Evolutionary conservation across 2,113 vertebrate genomes (phyloP).

Genomic region (Neogale vison): DNA sequence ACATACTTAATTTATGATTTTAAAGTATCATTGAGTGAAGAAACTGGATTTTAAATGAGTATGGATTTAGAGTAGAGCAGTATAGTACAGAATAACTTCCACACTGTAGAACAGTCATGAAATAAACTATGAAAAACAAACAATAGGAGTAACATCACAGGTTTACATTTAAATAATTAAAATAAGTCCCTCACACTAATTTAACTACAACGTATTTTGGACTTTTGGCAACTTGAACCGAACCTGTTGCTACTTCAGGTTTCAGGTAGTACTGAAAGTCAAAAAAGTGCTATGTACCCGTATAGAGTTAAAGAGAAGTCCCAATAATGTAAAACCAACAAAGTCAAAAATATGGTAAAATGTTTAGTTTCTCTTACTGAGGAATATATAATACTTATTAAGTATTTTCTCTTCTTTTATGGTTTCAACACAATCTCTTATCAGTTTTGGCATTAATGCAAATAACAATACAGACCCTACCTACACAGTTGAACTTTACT

Average conservation of each 20-base stretch:
- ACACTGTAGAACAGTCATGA: not conserved
- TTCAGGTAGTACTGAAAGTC: not conserved
- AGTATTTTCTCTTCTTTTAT: not conserved
- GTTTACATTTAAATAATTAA: slow-evolving; percentile 7
- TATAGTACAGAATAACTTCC: not conserved
- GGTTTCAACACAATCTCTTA: slow-evolving; percentile 59
- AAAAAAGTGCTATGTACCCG: not conserved
- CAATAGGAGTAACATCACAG: not conserved
- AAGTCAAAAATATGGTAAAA: slow-evolving; percentile 19
- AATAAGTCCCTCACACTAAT: not conserved
- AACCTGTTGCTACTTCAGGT: not conserved
- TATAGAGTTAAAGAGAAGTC: not conserved
- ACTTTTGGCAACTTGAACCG: not conserved
- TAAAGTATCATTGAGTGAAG: slow-evolving; percentile 4
- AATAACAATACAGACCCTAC: not conserved
- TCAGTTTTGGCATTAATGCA: not conserved
- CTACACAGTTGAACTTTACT: not conserved
- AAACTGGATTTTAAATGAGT: not conserved
- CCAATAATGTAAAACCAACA: not conserved
- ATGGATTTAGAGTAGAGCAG: not conserved
- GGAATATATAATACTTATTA: not conserved
- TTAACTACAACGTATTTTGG: not conserved
- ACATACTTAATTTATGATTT: not conserved
- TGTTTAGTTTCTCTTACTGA: not conserved
- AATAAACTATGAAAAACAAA: slow-evolving; percentile 27